These are phyloP conservation scores for Lamprologus callipterus DNA, from an alignment of 2,113 vertebrate species.

Conservation along the genomic window DNA sequence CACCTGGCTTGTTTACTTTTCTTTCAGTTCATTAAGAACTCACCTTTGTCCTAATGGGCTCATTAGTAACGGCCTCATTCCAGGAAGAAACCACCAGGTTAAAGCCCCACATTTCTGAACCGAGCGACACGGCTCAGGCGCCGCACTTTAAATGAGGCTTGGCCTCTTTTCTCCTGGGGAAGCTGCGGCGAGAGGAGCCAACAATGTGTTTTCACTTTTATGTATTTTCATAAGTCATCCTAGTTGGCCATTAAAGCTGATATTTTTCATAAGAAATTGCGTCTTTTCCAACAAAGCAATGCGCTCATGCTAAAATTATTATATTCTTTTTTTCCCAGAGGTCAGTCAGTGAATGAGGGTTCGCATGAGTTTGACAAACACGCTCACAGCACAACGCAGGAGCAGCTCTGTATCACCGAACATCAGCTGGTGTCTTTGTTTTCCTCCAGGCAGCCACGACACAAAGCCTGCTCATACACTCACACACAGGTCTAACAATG, in stretches of 20 bases:
- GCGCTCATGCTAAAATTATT: conserved; percentile 4
- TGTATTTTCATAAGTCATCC: conserved; percentile 62
- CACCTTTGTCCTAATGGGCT: conserved; percentile 65
- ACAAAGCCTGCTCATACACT: neutral
- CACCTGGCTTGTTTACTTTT: conserved; percentile 66
- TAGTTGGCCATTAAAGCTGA: conserved; percentile 38
- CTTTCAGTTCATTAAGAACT: conserved; percentile 32
- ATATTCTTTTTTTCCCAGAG: neutral
- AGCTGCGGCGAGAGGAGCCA: conserved; percentile 35
- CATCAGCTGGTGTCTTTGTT: conserved; percentile 30
- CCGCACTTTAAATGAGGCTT: conserved; percentile 65
- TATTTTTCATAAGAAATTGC: conserved; percentile 52
- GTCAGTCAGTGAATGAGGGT: neutral
- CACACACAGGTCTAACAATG: neutral
- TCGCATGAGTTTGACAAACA: neutral
- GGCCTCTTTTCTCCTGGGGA: conserved; percentile 24
- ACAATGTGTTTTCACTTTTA: conserved; percentile 65
- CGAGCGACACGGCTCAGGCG: conserved; percentile 48
- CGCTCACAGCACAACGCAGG: neutral
- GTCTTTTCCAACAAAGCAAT: conserved; percentile 22
- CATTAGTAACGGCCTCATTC: conserved; percentile 48
- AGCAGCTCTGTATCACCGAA: neutral
- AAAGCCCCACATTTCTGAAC: conserved; percentile 6
- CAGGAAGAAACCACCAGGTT: conserved; percentile 44
- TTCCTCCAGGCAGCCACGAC: neutral